Conservation (phyloP, 2,888 invertebrate species). For the Pristionchus maxplancki region DNA sequence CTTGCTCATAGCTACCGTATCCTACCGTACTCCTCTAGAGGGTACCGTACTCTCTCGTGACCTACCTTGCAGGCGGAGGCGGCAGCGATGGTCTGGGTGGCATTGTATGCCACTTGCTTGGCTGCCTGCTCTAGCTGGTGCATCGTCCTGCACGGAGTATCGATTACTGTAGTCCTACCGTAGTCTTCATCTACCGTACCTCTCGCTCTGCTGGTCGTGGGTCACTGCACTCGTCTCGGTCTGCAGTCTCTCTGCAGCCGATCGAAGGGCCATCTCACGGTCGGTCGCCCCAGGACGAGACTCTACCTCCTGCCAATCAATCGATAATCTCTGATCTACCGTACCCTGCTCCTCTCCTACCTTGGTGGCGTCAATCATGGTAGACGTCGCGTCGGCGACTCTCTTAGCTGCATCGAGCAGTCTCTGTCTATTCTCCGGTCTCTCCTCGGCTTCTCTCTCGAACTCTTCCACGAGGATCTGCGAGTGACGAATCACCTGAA, state of each 20-base stretch:
- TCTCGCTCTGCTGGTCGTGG: slow-evolving; percentile 83
- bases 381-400: slow-evolving; percentile 93
- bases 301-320: slow-evolving; percentile 61
- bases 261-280: slow-evolving; percentile 83
- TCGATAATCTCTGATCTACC: neutral
- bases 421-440: slow-evolving; percentile 90
- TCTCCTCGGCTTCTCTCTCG: slow-evolving; percentile 88
- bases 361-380: slow-evolving; percentile 88
- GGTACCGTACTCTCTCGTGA: slow-evolving; percentile 74
- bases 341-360: slow-evolving; percentile 82
- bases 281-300: slow-evolving; percentile 69
- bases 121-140: slow-evolving; percentile 73
- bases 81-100: slow-evolving; percentile 92
- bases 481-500: slow-evolving; percentile 79
- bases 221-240: slow-evolving; percentile 90
- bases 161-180: neutral
- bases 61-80: slow-evolving; percentile 85
- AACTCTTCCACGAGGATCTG: slow-evolving; percentile 81
- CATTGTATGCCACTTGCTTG: slow-evolving; percentile 82
- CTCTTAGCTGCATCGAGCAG: slow-evolving; percentile 94
- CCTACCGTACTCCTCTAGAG: neutral
- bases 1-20: neutral
- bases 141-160: slow-evolving; percentile 38
- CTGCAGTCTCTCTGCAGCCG: slow-evolving; percentile 93
- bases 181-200: slow-evolving; percentile 40